Evolutionary conservation across 2,113 vertebrate species (phyloP).

Genomic region (Circaetus cinerascens): DNA sequence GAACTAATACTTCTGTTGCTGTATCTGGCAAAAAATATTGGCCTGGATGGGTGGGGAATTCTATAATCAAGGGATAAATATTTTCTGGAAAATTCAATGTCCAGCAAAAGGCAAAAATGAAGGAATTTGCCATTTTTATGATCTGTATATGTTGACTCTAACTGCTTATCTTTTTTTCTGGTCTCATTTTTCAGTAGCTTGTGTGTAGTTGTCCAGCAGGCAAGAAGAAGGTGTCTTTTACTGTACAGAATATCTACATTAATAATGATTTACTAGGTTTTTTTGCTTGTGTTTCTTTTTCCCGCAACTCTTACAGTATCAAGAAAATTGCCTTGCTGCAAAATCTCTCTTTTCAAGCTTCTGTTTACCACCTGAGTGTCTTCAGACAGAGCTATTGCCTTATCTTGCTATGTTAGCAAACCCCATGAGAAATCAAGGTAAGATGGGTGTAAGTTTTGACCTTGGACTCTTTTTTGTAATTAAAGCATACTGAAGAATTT

Average conservation of each 20-base stretch:
- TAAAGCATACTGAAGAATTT: neutral
- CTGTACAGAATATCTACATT: neutral
- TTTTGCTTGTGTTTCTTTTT: neutral
- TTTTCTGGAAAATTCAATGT: neutral
- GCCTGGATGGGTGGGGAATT: neutral
- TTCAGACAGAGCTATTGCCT: slow-evolving; percentile 90
- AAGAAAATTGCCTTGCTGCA: slow-evolving; percentile 87
- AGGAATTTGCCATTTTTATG: neutral
- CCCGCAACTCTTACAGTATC: slow-evolving; percentile 71
- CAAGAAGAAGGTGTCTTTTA: neutral
- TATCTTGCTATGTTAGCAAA: slow-evolving; percentile 88
- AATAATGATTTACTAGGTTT: neutral
- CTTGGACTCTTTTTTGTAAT: neutral
- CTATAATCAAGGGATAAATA: neutral
- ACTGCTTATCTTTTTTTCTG: neutral
- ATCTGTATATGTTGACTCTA: neutral
- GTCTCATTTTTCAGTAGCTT: neutral
- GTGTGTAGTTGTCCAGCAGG: neutral
- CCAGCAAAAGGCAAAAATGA: neutral
- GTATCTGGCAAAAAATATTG: neutral
- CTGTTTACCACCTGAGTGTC: slow-evolving; percentile 83
- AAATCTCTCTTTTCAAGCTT: slow-evolving; percentile 89
- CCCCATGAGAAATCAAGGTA: slow-evolving; percentile 93
- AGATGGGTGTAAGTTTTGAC: neutral
- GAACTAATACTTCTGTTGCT: neutral